phyloP scores from a whole-genome alignment of 2,888 invertebrate genomes.

The Coleophora deauratella region DNA sequence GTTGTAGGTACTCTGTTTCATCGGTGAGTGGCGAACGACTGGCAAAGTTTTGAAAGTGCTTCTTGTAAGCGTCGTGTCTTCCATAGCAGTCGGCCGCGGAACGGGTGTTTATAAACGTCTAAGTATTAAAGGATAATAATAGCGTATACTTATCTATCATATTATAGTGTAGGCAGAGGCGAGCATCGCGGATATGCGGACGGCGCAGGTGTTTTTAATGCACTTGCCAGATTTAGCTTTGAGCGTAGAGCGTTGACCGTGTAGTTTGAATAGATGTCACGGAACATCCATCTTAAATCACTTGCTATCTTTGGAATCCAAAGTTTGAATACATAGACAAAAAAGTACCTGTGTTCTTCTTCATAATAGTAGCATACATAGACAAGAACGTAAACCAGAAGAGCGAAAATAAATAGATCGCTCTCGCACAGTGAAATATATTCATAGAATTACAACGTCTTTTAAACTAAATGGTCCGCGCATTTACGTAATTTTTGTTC shows the following conservation, averaged over 20 bases:
- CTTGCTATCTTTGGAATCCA: too few species aligned
- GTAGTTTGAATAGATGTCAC: too few species aligned
- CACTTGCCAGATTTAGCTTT: constrained; percentile 54
- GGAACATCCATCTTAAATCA: too few species aligned
- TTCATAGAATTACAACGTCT: too few species aligned
- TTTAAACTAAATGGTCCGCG: too few species aligned
- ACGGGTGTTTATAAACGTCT: constrained; percentile 57
- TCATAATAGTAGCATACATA: too few species aligned
- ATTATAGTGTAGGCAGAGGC: constrained; percentile 50
- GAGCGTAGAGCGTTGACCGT: constrained; percentile 4
- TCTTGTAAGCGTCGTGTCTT: constrained; percentile 71
- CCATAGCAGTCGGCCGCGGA: constrained; percentile 69
- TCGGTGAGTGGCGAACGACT: constrained; percentile 61
- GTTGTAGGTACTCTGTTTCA: constrained; percentile 54
- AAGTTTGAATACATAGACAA: too few species aligned
- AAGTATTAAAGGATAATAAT: constrained; percentile 73
- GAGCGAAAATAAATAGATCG: too few species aligned
- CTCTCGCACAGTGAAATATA: too few species aligned
- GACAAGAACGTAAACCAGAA: too few species aligned
- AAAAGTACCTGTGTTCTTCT: too few species aligned
- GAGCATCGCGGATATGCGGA: constrained; percentile 40
- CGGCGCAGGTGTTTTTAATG: constrained; percentile 46
- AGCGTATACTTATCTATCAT: constrained; percentile 53
- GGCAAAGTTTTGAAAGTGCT: constrained; percentile 66
- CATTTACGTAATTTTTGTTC: constrained; percentile 30